Evolutionary conservation across 2,113 vertebrate genomes (phyloP), one percentile per base, ranked within the genome.

Genomic region (Speoplatyrhinus poulsoni): DNA sequence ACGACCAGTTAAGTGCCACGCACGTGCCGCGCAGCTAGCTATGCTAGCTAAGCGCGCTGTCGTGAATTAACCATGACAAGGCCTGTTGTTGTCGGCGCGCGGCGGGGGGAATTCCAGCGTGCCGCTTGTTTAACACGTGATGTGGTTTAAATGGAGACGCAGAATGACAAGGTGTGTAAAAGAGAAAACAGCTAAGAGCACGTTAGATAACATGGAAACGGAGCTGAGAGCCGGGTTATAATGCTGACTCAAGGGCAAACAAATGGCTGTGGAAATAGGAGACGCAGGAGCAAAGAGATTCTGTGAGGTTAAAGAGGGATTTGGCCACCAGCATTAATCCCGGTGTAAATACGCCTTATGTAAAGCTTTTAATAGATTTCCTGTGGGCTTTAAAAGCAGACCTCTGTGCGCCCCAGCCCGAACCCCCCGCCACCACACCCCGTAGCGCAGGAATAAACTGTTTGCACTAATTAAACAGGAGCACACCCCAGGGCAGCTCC

Each of bases 291-390:
- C 46, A 16, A 33, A 12, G 64, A 65, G 65, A 55, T 53, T 64
- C 6, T 17, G 62, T 0, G 11, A 78, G 69, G 81, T 79, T 71
- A 66, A 64, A 41, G 7, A 56, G 62, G 65, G 72, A 76, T 71
- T 83, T 69, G 63, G 66, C 68, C 76, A 68, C 72, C 0, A 15
- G 71, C 50, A 54, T 15, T 49, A 47, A 63, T 73, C 46, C 70
- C 59, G 70, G 83, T 84, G 77, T 88, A 90, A 88, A 87, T 84
- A 87, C 73, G 79, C 62, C 67, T 85, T 77, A 73, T 68, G 65
- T 72, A 74, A 84, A 82, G 79, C 82, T 79, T 85, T 87, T 84
- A 86, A 80, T 83, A 85, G 78, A 86, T 87, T 82, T 85, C 75
- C 80, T 82, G 67, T 77, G 75, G 77, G 83, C 80, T 83, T 82